These are phyloP conservation scores for Caenorhabditis uteleia DNA, from an alignment of 2,888 invertebrate genomes.

Conservation along the genomic window DNA sequence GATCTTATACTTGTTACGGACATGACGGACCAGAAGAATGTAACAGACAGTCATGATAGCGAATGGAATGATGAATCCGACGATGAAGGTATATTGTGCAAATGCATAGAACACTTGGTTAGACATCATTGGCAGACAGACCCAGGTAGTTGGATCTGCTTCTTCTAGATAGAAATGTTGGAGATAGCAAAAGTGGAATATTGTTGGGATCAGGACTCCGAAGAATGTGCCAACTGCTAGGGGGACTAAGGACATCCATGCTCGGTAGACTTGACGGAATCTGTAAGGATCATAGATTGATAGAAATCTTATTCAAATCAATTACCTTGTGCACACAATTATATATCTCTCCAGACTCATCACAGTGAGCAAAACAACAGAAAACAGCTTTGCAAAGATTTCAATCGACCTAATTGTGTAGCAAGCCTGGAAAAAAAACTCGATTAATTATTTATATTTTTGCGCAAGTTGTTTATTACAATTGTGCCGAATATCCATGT, in stretches of 20 bases:
- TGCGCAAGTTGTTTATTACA: constrained; percentile 18
- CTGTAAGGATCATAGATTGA: constrained; percentile 29
- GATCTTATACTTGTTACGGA: constrained; percentile 53
- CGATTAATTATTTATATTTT: constrained; percentile 1
- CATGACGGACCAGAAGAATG: constrained; percentile 60
- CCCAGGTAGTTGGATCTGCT: constrained; percentile 10
- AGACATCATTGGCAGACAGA: constrained; percentile 44
- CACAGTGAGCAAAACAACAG: constrained; percentile 57
- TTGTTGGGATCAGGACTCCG: constrained; percentile 48
- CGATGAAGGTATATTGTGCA: constrained; percentile 57
- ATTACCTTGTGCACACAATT: constrained; percentile 59
- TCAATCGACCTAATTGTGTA: constrained; percentile 53
- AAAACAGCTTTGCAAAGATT: constrained; percentile 60
- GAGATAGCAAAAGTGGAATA: constrained; percentile 46
- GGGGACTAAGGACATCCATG: constrained; percentile 50
- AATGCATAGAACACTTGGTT: constrained; percentile 45
- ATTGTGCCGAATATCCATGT: constrained; percentile 57
- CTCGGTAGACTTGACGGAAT: constrained; percentile 44
- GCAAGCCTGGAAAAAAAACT: constrained; percentile 46
- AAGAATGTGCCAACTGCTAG: constrained; percentile 45
- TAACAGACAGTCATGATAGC: constrained; percentile 61
- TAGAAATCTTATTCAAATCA: background rate
- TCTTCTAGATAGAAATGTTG: constrained; percentile 21
- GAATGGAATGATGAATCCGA: constrained; percentile 56
- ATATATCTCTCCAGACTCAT: constrained; percentile 63